Percentiles rank a stretch among this genome's conserved stretches.
Evolutionary conservation across 2,888 invertebrate species (phyloP).

Genomic region (Tenthredo mesomela): DNA sequence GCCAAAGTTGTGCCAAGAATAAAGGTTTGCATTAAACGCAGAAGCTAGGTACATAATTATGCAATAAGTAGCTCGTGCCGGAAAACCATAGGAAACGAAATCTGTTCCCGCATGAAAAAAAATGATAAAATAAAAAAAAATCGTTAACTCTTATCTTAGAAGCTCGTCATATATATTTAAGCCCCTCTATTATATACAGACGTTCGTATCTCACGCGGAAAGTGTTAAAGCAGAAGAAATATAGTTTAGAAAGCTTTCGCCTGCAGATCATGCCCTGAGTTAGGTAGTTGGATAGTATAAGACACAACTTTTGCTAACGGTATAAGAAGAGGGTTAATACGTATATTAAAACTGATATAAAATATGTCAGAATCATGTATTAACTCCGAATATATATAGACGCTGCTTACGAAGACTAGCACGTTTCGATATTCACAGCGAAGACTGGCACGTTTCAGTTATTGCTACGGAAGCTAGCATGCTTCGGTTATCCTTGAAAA

Average conservation of each 20-base stretch:
- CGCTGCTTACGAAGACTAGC: too few relatives aligned
- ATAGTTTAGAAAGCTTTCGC: background rate
- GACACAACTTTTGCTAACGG: background rate
- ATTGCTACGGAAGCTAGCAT: too few relatives aligned
- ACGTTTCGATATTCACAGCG: too few relatives aligned
- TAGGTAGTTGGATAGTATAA: background rate
- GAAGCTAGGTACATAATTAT: background rate
- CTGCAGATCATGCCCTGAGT: background rate
- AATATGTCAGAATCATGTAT: background rate
- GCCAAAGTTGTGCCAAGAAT: background rate
- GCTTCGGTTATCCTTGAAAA: too few relatives aligned
- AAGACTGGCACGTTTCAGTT: too few relatives aligned
- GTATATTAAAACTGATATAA: background rate
- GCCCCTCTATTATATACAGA: background rate
- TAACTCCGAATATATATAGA: background rate
- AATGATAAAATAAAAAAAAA: background rate
- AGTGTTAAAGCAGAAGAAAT: background rate
- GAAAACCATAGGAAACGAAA: background rate
- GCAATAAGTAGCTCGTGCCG: background rate
- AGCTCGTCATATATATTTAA: background rate
- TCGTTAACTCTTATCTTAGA: background rate
- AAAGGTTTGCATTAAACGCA: background rate
- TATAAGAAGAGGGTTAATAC: background rate
- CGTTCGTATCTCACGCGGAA: background rate
- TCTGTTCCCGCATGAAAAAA: background rate